Evolutionary conservation across 2,888 invertebrate species (phyloP).

Genomic region (Autographa gamma): DNA sequence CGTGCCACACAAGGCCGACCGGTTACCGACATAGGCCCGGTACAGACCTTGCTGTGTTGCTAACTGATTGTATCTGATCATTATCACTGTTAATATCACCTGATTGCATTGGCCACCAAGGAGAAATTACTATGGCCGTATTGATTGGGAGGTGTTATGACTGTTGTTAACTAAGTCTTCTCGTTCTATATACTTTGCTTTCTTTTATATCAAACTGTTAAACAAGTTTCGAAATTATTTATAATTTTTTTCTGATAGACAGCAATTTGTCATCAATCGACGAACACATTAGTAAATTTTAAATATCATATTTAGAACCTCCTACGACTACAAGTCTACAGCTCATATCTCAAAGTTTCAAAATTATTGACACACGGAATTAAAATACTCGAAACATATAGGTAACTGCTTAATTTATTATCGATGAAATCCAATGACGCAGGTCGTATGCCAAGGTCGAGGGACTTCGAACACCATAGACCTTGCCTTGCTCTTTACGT

Average conservation of each 20-base stretch:
- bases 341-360: background rate
- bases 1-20: constrained; percentile 35
- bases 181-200: too few relatives aligned
- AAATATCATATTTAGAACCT: background rate
- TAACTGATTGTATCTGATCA: constrained; percentile 13
- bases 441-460: constrained; percentile 31
- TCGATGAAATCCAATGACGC: background rate
- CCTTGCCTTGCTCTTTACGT: constrained; percentile 50
- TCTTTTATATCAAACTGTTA: too few relatives aligned
- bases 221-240: too few relatives aligned
- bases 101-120: constrained; percentile 19
- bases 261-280: background rate
- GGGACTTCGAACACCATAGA: constrained; percentile 31
- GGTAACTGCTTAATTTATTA: background rate
- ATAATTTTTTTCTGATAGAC: background rate
- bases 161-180: too few relatives aligned
- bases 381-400: background rate
- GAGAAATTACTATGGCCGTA: background rate
- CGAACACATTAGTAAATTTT: background rate
- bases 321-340: background rate
- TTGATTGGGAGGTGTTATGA: too few relatives aligned
- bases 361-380: background rate
- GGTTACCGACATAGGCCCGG: constrained; percentile 27
- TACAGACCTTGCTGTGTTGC: constrained; percentile 14
- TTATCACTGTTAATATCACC: constrained; percentile 15